Base-by-base conservation (phyloP, 2,888 invertebrate species). In the Adineta ricciae region DNA sequence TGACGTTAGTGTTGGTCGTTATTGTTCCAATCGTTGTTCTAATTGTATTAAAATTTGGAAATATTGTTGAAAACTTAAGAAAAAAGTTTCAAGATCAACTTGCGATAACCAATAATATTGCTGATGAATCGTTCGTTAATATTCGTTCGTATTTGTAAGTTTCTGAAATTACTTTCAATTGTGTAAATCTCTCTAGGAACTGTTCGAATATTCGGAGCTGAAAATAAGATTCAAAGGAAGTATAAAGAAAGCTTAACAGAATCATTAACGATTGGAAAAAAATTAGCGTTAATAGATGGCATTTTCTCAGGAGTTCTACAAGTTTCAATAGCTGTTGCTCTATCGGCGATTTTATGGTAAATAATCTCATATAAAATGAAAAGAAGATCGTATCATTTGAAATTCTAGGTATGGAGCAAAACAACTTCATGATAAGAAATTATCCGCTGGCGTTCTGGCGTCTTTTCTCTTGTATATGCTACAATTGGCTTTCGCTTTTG, bases 391-490 rank as follows among this genome's bases (percentile, higher is more conserved):
- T 50, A 50, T 9, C 14, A 19, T 50, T 14, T 19, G 50, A 5
- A n/a, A n/a, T n/a, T 52, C 5, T 52, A 52, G 52, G 52, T 90
- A 90, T 87, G 90, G 90, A 24, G 90, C 89, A 5, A 90, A 90
- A 85, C 87, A 90, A 49, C 88, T 90, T 14, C 87, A 88, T 87
- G 89, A 90, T 56, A 87, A 88, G 73, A 86, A 86, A 8, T 86
- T 90, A 16, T 88, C 89, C 16, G 88, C 89, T 46, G 90, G 90
- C 2, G 86, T 89, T 8, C 87, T 90, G 87, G 54, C 88, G 89
- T 89, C 90, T 2, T 90, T 90, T 87, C 86, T 90, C 24, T 87
- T 90, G 86, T 90, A 90, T 86, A 89, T 89, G 1, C 86, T 90
- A 24, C 89, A 90, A 87, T 89, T 90, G 52, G 90, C 90, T 32